Base-by-base conservation (phyloP, 1,140 invertebrate genomes). In the Kradibia gibbosae region DNA sequence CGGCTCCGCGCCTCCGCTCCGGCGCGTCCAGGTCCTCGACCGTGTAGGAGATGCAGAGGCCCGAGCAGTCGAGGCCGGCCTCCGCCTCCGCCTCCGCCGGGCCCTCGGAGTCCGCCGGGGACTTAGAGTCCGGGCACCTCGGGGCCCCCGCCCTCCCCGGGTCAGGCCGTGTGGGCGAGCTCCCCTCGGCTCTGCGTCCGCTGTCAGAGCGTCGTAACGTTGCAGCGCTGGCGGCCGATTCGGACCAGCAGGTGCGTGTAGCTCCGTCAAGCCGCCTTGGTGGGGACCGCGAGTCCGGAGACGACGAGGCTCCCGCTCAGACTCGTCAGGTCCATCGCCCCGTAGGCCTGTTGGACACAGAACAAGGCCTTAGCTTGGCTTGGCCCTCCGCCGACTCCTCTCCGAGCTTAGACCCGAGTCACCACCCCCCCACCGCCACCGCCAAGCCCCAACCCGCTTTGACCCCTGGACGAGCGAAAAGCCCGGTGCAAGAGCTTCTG, bases 191-290 rank as follows among this genome's bases (percentile, higher is more conserved):
- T 50, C 36, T 80, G 80, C 65, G 88, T 83, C 85, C 88, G 84
- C 89, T 86, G 91, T 91, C 91, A 91, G 89, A 91, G 88, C 55
- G 88, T 89, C 84, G 90, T 90, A 86, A 90, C 87, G 88, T 91
- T 88, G 88, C 87, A 88, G 86, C 90, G 88, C 85, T 90, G 89
- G 86, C 88, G 89, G 85, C 87, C 87, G 88, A 91, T 91, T 81
- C 90, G 89, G 86, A 90, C 90, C 89, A 91, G 87, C 88, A 91
- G 86, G 87, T 91, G 89, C 88, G 89, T 90, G 89, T 91, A 91
- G 89, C 89, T 91, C 89, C 90, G 91, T 91, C 90, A 91, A 91
- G 91, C 90, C 83, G 90, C 91, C 90, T 91, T 91, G 91, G 91
- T 91, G 84, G 91, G 89, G 86, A 91, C 90, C 85, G 89, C 87